Base-by-base conservation (phyloP, 2,113 vertebrate genomes). In the Falco punctatus region DNA sequence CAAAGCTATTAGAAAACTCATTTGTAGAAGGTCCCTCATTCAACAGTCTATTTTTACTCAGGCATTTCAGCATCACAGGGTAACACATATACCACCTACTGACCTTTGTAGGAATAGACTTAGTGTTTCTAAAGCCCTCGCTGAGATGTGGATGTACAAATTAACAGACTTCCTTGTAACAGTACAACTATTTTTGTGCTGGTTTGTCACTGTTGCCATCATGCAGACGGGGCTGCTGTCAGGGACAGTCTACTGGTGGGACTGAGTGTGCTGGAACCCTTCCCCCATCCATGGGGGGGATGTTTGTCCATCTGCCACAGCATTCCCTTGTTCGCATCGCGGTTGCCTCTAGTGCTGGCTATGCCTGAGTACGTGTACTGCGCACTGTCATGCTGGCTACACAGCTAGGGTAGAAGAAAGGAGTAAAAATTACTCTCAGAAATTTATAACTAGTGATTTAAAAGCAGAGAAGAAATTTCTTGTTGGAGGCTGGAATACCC, bases 1-100 rank as follows among this genome's bases (percentile, higher is more conserved):
- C 85, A 86, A 94, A 96, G 81, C 80, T 97, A 59, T 92, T 91
- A 72, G 71, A 90, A 93, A 95, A 79, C 70, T 89, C 42, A 79
- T 74, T 79, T 81, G 58, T 33, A 67, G 67, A 92, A 95, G 74
- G 64, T 90, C 67, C 58, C 59, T 94, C 71, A 83, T 92, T 92
- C 85, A 92, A 64, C 24, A 30, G 74, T 64, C 84, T 92, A 86
- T 97, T 97, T 94, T 89, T 84, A 81, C 42, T 74, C 64, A 72
- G 21, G 18, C 70, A 75, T 85, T 97, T 96, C 74, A 94, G 72
- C 0, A 0, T 96, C 49, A 71, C 90, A 72, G 62, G 30, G 42
- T 82, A 91, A 83, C 32, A 35, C 48, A 74, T 32, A 23, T 40
- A 92, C 83, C 42, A 22, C 51, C 61, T 80, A 66, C 70, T 91